Evolutionary conservation across 2,888 invertebrate species (phyloP), one percentile per base, ranked within the genome.

Genomic region (Heliconius ismenius): DNA sequence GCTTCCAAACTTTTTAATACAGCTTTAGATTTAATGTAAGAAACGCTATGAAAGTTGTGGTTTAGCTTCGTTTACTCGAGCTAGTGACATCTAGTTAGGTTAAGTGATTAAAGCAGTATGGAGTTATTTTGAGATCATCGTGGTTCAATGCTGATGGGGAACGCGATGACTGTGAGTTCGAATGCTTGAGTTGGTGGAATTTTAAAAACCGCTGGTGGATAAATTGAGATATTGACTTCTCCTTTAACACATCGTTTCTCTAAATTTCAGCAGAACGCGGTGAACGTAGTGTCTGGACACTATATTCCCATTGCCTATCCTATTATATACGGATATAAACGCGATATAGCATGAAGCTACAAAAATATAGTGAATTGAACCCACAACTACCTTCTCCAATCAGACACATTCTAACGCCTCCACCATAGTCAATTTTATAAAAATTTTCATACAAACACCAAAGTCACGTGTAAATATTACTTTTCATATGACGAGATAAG

Each of bases 1-100:
- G 78, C 76, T 78, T 75, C 64, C 58, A 77, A 81, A 79, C 73
- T 80, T 81, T 79, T 79, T 78, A 81, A 81, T 76, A 70, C 70
- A 72, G 77, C 76, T 78, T 77, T 73, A 73, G 75, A 78, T 76
- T 79, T 79, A 77, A 77, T 77, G 65, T 79, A 79, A 77, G 78
- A 77, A 77, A 74, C 76, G 24, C n/a, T 70, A n/a, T n/a, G 58
- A 58, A 70, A 70, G 13, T 58, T 70, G 32, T 26, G 32, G 70
- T 1, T 70, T 54, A 36, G 58, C 54, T 70, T 32, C 32, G 32
- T 58, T 32, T n/a, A 32, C 32, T 21, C 4, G 58, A 58, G 32
- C 32, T 70, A 32, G 54, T 24, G 58, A 70, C 32, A 24, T n/a
- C 70, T 58, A n/a, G 70, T 36, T 49, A 43, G 43, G 28, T 54